These are phyloP conservation scores for Lycaon pictus DNA, from an alignment of 2,113 vertebrate species.

Conservation along the genomic window DNA sequence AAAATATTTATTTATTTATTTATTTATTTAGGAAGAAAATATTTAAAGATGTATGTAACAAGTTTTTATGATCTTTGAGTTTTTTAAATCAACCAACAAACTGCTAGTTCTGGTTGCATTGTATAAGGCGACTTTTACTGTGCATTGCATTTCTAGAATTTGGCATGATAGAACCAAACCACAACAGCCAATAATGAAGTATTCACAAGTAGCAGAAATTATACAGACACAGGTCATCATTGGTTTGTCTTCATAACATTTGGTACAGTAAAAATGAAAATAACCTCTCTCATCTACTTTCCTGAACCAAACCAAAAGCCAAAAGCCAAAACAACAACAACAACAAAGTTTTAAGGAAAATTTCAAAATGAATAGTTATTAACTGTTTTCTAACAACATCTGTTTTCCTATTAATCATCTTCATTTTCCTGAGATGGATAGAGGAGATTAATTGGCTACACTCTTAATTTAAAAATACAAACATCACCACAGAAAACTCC, in stretches of 20 bases:
- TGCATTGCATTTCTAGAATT: not conserved
- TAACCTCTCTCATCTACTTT: not conserved
- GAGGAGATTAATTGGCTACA: constrained; percentile 80
- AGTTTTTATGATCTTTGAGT: not conserved
- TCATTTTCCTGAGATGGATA: constrained; percentile 75
- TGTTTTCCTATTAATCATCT: constrained; percentile 74
- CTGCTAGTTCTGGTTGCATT: not conserved
- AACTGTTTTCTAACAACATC: constrained; percentile 61
- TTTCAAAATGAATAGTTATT: constrained; percentile 31
- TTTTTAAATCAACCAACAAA: not conserved
- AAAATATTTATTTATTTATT: not conserved
- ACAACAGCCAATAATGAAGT: not conserved
- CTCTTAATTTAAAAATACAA: constrained; percentile 80
- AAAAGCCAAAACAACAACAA: not conserved
- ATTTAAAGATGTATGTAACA: not conserved
- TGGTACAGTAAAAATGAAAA: constrained; percentile 33
- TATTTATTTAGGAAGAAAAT: not conserved
- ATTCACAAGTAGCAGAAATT: not conserved
- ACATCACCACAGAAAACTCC: constrained; percentile 75
- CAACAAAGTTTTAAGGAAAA: not conserved
- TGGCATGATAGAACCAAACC: not conserved
- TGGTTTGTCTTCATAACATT: constrained; percentile 63
- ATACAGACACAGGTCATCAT: not conserved
- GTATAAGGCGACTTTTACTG: not conserved
- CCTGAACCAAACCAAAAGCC: not conserved